Percentiles rank a stretch among this genome's conserved stretches.
Conservation (phyloP, 1,140 invertebrate species). For the Hyposmocoma kahamanoa region DNA sequence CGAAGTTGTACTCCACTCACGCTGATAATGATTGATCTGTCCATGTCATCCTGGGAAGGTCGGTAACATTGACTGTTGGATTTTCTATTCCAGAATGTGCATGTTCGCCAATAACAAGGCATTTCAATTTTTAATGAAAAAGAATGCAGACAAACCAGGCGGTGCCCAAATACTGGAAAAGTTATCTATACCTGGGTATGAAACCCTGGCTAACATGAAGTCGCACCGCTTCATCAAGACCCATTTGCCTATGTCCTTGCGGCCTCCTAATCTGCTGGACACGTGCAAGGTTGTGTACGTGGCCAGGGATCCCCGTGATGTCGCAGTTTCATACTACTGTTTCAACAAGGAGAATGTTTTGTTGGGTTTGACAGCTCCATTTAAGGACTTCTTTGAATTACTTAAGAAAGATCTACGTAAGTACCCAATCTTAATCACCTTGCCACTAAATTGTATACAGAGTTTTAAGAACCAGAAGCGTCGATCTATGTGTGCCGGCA, state of each 20-base stretch:
- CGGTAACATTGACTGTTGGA: too few species aligned
- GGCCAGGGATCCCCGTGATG: conserved; percentile 89
- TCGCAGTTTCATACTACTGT: conserved; percentile 89
- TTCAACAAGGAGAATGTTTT: conserved; percentile 82
- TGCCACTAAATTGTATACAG: too few species aligned
- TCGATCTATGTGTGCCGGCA: conserved; percentile 35
- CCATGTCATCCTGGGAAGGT: too few species aligned
- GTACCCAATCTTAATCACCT: too few species aligned
- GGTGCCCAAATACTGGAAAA: conserved; percentile 38
- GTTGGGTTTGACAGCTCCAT: conserved; percentile 82
- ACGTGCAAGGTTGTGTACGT: conserved; percentile 82
- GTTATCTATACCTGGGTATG: conserved; percentile 34
- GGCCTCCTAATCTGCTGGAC: conserved; percentile 80
- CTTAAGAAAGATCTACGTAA: conserved; percentile 84
- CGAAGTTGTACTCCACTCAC: too few species aligned
- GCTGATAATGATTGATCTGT: too few species aligned
- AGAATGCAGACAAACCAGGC: conserved; percentile 69
- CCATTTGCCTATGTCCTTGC: conserved; percentile 65
- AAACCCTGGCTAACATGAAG: conserved; percentile 33
- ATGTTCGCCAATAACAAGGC: conserved; percentile 52
- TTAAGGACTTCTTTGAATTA: conserved; percentile 83
- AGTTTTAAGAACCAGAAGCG: too few species aligned
- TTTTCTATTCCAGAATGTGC: conserved; percentile 35
- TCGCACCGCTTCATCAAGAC: conserved; percentile 68
- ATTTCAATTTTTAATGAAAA: conserved; percentile 56